These are phyloP conservation scores for Drosophila tanythrix DNA, from an alignment of 2,888 invertebrate species.

Conservation along the genomic window DNA sequence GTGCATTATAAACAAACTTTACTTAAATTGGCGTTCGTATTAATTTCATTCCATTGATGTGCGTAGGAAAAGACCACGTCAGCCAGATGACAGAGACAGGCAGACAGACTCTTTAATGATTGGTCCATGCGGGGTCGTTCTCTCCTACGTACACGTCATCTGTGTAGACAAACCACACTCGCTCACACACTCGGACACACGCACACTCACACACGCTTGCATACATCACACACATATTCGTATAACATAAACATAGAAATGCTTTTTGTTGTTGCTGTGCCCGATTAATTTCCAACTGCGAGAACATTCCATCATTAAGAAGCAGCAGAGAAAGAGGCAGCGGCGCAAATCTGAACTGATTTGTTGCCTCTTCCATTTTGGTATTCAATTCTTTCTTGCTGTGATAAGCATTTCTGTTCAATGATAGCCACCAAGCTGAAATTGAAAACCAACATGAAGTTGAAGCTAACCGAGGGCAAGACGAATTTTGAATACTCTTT, in stretches of 20 bases:
- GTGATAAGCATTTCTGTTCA: slow-evolving; percentile 63
- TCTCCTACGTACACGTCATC: slow-evolving; percentile 65
- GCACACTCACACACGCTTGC: slow-evolving; percentile 4
- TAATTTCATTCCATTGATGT: slow-evolving; percentile 30
- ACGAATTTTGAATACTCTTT: neutral
- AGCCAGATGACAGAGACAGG: slow-evolving; percentile 4
- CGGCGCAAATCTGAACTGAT: slow-evolving; percentile 22
- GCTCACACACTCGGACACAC: slow-evolving; percentile 12
- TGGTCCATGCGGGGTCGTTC: slow-evolving; percentile 46
- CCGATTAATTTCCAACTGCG: slow-evolving; percentile 75
- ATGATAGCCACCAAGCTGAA: slow-evolving; percentile 33
- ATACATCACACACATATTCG: slow-evolving; percentile 31
- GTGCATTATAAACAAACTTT: slow-evolving; percentile 59
- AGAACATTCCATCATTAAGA: slow-evolving; percentile 66
- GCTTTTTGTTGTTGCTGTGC: slow-evolving; percentile 69
- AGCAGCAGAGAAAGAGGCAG: neutral
- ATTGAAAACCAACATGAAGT: slow-evolving; percentile 30
- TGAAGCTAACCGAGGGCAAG: accelerated
- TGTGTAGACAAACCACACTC: slow-evolving; percentile 14
- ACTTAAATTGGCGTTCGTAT: slow-evolving; percentile 11
- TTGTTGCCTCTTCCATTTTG: slow-evolving; percentile 33
- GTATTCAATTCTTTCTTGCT: slow-evolving; percentile 52
- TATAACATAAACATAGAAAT: slow-evolving; percentile 77
- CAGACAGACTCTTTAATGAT: slow-evolving; percentile 27
- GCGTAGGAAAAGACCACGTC: slow-evolving; percentile 53